Base-by-base conservation (phyloP, 1,140 invertebrate genomes). In the Ooceraea biroi region DNA sequence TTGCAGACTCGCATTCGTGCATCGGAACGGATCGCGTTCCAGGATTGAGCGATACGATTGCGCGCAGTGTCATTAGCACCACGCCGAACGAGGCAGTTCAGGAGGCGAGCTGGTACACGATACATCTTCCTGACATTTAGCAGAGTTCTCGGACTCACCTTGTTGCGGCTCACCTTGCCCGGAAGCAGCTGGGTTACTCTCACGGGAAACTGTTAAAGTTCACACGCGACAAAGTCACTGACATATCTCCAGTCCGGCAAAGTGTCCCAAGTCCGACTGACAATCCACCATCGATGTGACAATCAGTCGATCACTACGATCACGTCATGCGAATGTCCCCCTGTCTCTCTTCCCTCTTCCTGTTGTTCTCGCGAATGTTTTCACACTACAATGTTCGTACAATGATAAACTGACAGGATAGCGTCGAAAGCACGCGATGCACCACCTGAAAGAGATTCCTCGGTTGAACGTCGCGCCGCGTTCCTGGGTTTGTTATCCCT, bases 221-320 rank as follows among this genome's bases (percentile, higher is more conserved):
- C 87, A 88, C 87, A 88, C 69, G 74, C 36, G 36, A 72, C 65
- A 78, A 84, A 71, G 86, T 88, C 88, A 88, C 87, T 86, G 84
- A 88, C 86, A 89, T 88, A 87, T 88, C 87, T 86, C 50, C 27
- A 27, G 25, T 46, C 68, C 52, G 46, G 50, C 19, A 12, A n/a
- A n/a, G n/a, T n/a, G n/a, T n/a, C n/a, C n/a, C n/a, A n/a, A 36
- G 60, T 72, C 77, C 60, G n/a, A 41, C 25, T 48, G 60, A 57
- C 65, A 66, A 57, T 76, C 73, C 73, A 77, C 44, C 57, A 74
- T 57, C 36, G n/a, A 52, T 52, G 58, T 44, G 60, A 57, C 58
- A 76, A 41, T 50, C 25, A 44, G 19, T 65, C 11, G 22, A 46
- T 14, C 46, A 27, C 19, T 19, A 80, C 52, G 52, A 57, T 61